Base-by-base conservation (phyloP, 2,113 vertebrate species). In the Ciconia boyciana region DNA sequence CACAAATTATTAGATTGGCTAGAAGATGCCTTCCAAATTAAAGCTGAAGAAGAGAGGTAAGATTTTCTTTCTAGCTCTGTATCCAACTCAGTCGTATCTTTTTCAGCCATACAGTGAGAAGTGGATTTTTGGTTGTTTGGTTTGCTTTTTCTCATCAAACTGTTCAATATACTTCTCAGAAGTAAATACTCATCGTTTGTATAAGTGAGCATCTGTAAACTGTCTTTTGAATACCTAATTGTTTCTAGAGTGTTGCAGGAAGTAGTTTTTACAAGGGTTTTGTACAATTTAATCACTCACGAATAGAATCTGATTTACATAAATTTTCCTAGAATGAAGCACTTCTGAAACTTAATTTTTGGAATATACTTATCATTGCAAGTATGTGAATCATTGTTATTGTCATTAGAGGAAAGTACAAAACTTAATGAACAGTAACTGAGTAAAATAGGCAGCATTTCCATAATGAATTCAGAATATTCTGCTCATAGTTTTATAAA, bases 11-110 rank as follows among this genome's bases (percentile, higher is more conserved):
- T 99, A 95, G 99, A 99, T 95, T 99, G 99, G 99, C 98, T 99
- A 97, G 99, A 99, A 98, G 99, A 99, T 72, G 99, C 99, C 92
- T 99, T 99, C 97, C 99, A 99, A 98, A 99, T 99, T 97, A 99
- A 99, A 98, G 99, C 99, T 78, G 99, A 99, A 96, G 99, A 99
- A 86, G 99, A 99, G 91, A 98, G 98, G 98, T 99, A 97, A 98
- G 96, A 29, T 74, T 64, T 62, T 71, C 24, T 34, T 13, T 54
- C 61, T 28, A 46, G 8, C 14, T 90, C n/a, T 78, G 2, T 29
- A 19, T 41, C 61, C 26, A 62, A 41, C 61, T 39, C 5, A 3
- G 39, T 41, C 29, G 26, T 12, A 41, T 13, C 61, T 41, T 64
- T 64, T 29, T 64, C 36, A 41, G 61, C 61, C 36, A 19, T 41